Conservation (phyloP, 1,140 invertebrate genomes). For the Dendroctonus ponderosae region DNA sequence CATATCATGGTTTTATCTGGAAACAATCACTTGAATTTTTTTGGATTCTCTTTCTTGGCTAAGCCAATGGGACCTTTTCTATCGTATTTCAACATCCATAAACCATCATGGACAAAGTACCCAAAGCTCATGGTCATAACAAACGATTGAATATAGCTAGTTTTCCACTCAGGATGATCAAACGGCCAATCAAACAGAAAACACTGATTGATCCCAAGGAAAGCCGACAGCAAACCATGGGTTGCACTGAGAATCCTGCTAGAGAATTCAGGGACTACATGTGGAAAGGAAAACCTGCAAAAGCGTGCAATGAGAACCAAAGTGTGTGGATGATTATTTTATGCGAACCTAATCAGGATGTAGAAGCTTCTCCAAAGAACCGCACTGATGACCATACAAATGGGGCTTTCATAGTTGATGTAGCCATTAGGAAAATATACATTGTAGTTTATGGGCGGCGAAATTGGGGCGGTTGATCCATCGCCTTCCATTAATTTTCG, state of each 20-base stretch:
- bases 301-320: background rate
- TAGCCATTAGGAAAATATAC: constrained; percentile 17
- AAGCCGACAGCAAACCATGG: constrained; percentile 51
- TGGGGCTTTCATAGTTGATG: constrained; percentile 31
- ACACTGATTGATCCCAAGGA: constrained; percentile 52
- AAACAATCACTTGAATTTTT: background rate
- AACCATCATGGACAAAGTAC: constrained; percentile 59
- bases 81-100: constrained; percentile 56
- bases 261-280: constrained; percentile 51
- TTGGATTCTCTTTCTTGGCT: background rate
- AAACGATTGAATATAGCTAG: constrained; percentile 37
- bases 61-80: constrained; percentile 11
- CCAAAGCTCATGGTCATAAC: constrained; percentile 51
- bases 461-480: background rate
- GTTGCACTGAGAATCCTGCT: constrained; percentile 51
- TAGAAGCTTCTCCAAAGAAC: constrained; percentile 33
- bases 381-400: constrained; percentile 26
- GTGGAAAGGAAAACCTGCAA: constrained; percentile 7
- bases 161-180: constrained; percentile 39
- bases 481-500: background rate
- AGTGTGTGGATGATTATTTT: background rate
- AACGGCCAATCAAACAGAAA: constrained; percentile 41
- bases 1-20: constrained; percentile 55
- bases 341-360: background rate
- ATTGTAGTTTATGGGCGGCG: constrained; percentile 18